Evolutionary conservation across 2,113 vertebrate genomes (phyloP).

Genomic region (Sinocyclocheilus anshuiensis): DNA sequence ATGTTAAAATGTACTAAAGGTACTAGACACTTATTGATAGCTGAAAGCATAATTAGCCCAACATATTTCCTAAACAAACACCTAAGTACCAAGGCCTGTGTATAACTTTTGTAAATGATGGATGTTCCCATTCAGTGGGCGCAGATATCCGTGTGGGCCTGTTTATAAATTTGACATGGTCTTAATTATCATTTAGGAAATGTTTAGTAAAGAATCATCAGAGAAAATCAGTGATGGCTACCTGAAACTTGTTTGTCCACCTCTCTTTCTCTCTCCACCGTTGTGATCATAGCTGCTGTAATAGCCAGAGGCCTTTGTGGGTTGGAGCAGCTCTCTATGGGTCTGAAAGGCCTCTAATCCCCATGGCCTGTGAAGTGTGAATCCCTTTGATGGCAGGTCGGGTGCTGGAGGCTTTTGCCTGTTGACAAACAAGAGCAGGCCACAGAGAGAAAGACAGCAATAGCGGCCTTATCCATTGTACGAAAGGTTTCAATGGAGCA

Average conservation of each 20-base stretch:
- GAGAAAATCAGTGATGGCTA: background rate
- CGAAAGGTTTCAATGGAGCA: conserved; percentile 57
- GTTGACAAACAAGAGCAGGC: conserved; percentile 78
- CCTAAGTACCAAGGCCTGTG: background rate
- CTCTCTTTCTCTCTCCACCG: conserved; percentile 51
- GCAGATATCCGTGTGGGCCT: background rate
- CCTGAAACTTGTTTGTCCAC: background rate
- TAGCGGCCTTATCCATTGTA: conserved; percentile 54
- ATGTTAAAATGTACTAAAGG: too few species aligned
- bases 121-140: background rate
- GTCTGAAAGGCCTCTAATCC: conserved; percentile 80
- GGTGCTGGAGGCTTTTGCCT: conserved; percentile 73
- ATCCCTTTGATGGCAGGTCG: conserved; percentile 81
- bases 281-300: conserved; percentile 66
- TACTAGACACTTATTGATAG: background rate
- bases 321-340: conserved; percentile 74
- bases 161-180: background rate
- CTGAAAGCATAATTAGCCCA: background rate
- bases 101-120: background rate
- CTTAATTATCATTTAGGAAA: background rate
- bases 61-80: background rate
- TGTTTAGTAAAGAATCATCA: background rate
- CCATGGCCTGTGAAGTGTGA: conserved; percentile 81
- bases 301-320: conserved; percentile 79
- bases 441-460: conserved; percentile 33